phyloP scores from a whole-genome alignment of 2,797 vertebrate genomes.

The Hoplostethus atlanticus region DNA sequence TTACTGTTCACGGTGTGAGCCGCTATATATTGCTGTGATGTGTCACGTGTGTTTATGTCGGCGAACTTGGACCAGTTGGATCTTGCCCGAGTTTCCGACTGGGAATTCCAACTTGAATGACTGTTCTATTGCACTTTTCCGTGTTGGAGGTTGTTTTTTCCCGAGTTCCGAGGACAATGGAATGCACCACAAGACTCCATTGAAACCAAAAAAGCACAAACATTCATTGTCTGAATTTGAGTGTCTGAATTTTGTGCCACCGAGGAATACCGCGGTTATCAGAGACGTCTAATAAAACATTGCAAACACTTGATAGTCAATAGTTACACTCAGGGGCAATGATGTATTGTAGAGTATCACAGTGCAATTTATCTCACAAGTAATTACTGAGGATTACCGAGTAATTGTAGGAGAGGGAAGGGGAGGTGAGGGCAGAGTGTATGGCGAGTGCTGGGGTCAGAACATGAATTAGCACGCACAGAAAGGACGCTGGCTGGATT shows the following conservation, averaged over 20 bases:
- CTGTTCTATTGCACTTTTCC: no score
- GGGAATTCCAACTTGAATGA: no score
- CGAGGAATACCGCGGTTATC: conserved; percentile 27
- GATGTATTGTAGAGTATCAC: conserved; percentile 40
- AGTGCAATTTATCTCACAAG: conserved; percentile 51
- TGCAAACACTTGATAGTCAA: conserved; percentile 58
- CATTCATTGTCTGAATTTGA: no score
- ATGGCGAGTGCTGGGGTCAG: conserved; percentile 37
- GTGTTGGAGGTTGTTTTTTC: no score
- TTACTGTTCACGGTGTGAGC: no score
- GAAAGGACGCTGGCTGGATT: conserved; percentile 1
- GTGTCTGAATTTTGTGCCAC: conserved; percentile 24
- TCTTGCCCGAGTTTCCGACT: no score
- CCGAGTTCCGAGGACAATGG: no score
- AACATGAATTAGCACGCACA: conserved; percentile 29
- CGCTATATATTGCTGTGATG: no score
- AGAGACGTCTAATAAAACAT: conserved; percentile 47
- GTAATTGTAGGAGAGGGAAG: conserved; percentile 40
- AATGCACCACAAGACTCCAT: conserved; percentile 8
- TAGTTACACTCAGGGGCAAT: conserved; percentile 38
- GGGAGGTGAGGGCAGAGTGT: conserved; percentile 34
- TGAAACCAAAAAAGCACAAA: conserved; percentile 44
- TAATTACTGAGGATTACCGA: conserved; percentile 68
- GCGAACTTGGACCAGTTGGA: no score
- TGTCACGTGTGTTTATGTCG: no score